Percentiles rank a stretch among this genome's conserved stretches.
Evolutionary conservation across 2,888 invertebrate genomes (phyloP).

Genomic region (Leptinotarsa rubiginosa): DNA sequence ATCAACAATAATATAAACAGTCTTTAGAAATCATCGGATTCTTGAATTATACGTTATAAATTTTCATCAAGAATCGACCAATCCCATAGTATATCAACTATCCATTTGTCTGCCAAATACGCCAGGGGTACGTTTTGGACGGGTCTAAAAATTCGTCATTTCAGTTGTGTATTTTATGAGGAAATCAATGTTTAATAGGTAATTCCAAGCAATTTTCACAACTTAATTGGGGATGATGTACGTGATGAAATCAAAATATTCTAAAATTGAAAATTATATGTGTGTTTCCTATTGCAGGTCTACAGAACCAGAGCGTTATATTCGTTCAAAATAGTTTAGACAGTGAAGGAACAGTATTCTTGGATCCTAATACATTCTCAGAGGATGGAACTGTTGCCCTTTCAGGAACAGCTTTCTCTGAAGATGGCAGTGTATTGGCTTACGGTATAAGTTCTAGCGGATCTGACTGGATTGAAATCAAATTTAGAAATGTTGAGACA

Average conservation of each 20-base stretch:
- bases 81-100: too few relatives aligned
- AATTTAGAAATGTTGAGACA: conserved; percentile 80
- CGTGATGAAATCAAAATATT: background rate
- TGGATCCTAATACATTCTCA: conserved; percentile 95
- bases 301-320: conserved; percentile 97
- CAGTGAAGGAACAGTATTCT: conserved; percentile 83
- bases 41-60: too few relatives aligned
- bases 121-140: too few relatives aligned
- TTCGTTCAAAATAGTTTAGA: conserved; percentile 85
- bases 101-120: too few relatives aligned
- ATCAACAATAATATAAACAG: too few relatives aligned
- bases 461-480: conserved; percentile 96
- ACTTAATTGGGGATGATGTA: too few relatives aligned
- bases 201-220: too few relatives aligned
- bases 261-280: background rate
- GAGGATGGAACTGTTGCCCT: conserved; percentile 91
- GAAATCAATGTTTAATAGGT: too few relatives aligned
- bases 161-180: too few relatives aligned
- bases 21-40: too few relatives aligned
- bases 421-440: conserved; percentile 90
- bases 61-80: too few relatives aligned
- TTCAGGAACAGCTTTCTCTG: conserved; percentile 82
- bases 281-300: conserved; percentile 68
- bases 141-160: too few relatives aligned
- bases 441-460: conserved; percentile 94